phyloP scores from a whole-genome alignment of 2,113 vertebrate genomes.

The Bombycilla garrulus region DNA sequence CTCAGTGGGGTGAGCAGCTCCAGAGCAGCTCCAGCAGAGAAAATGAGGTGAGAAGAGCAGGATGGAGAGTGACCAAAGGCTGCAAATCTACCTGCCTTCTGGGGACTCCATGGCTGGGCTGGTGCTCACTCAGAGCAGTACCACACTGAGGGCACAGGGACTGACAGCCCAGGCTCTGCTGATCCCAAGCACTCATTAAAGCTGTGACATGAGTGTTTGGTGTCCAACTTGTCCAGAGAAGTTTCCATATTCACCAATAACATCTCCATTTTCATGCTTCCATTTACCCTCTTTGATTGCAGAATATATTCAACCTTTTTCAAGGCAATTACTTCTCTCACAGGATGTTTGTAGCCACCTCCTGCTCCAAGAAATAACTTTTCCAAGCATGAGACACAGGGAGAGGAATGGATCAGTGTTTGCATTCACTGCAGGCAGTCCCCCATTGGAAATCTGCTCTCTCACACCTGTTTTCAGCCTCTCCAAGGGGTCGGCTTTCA shows the following conservation, averaged over 20 bases:
- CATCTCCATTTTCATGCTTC: neutral
- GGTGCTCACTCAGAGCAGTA: neutral
- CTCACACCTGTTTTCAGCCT: neutral
- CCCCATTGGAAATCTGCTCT: neutral
- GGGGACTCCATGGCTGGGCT: accelerated
- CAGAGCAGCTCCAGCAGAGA: neutral
- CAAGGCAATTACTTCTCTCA: neutral
- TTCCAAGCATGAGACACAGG: neutral
- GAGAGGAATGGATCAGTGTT: neutral
- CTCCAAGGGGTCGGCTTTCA: neutral
- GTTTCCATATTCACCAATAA: neutral
- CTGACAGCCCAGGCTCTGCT: neutral
- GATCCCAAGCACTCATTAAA: neutral
- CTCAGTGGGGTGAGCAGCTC: neutral
- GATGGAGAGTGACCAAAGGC: neutral
- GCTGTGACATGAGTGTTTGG: neutral
- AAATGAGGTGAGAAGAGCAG: neutral
- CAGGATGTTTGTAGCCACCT: neutral
- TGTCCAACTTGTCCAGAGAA: neutral
- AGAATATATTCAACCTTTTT: neutral
- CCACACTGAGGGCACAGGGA: neutral
- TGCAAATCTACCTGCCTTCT: neutral
- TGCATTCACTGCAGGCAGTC: neutral
- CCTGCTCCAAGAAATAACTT: neutral
- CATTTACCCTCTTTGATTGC: neutral